Evolutionary conservation across 2,797 vertebrate genomes (phyloP), one percentile per base, ranked within the genome.

Genomic region (Gallirallus australis): DNA sequence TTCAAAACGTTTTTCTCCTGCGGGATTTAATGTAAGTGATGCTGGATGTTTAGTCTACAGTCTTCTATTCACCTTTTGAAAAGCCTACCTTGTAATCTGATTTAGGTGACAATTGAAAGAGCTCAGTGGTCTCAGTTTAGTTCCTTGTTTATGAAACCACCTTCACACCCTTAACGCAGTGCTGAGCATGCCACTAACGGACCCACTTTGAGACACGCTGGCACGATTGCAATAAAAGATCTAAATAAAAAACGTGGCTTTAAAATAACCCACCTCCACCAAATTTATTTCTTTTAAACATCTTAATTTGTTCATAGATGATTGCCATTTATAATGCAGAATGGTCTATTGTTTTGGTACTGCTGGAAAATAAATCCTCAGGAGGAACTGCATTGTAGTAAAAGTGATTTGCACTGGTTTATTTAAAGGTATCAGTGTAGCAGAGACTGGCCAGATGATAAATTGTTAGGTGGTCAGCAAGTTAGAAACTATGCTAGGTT

Each of bases 91-190:
- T 92, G 61, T 90, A 95, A 95, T 94, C 94, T 95, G 92, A 91
- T 91, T 96, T 90, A 79, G 76, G 24, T 94, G 69, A 81, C 82
- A 94, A 91, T 33, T 81, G 65, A 88, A 93, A 90, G 70, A 91
- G 42, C 65, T 88, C 65, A 31, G 13, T 3, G 6, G 56, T 80
- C 45, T 75, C 82, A 35, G 39, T 91, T 91, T 54, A 88, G 79
- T 69, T 90, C 42, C 35, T 66, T 88, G 53, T 81, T 82, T 76
- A 79, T 68, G 53, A 91, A 93, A 57, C 28, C 57, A 69, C 57
- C 3, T 1, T 73, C 52, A 52, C 28, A 40, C 45, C 52, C 17
- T 48, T 75, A 79, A 48, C 24, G 21, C 17, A 30, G 37, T 39
- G 35, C 57, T 81, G n/a, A 48, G n/a, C 50, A 15, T 25, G 39